Base-by-base conservation (phyloP, 2,113 vertebrate species). In the Antennarius striatus region DNA sequence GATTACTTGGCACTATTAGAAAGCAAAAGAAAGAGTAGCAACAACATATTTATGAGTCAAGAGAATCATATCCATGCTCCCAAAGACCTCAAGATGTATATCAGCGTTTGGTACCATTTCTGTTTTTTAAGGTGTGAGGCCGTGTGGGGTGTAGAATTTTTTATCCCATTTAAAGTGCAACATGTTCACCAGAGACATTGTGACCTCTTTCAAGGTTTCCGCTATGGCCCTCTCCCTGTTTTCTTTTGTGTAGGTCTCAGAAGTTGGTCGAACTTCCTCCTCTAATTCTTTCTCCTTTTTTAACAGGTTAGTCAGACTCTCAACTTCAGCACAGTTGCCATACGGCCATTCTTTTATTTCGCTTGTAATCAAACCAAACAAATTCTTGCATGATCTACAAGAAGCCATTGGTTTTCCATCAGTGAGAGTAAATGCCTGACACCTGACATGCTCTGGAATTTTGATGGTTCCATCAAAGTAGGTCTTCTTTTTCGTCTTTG, bases 281-380 rank as follows among this genome's bases (percentile, higher is more conserved):
- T 2, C 63, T 16, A 80, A 5, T 0, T 55, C 15, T 2, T 0
- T 0, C 1, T 52, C 74, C 0, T 52, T 13, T 56, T 30, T 64
- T 1, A 83, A 8, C 46, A 83, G 17, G 3, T 83, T 84, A 50
- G 68, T 84, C 40, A 84, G 0, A 47, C 82, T 61, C 12, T 79
- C 78, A 63, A 0, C 6, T 54, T 84, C 79, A 4, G 73, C 81
- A 40, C 81, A 83, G 63, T 80, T 45, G 6, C 81, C 81, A 51
- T 71, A 63, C 1, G 50, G 0, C 30, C 14, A 79, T 1, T 0
- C 0, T 0, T 1, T 2, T 0, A 0, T 0, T 1, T n/a, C 8
- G 2, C 0, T 0, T 2, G 28, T 40, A 0, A 0, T 0, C 56
- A 84, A 56, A 17, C 68, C 60, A 75, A 78, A 84, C 53, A 81